Evolutionary conservation across 2,113 vertebrate genomes (phyloP), one percentile per base, ranked within the genome.

Genomic region (Chascanopsetta lugubris): DNA sequence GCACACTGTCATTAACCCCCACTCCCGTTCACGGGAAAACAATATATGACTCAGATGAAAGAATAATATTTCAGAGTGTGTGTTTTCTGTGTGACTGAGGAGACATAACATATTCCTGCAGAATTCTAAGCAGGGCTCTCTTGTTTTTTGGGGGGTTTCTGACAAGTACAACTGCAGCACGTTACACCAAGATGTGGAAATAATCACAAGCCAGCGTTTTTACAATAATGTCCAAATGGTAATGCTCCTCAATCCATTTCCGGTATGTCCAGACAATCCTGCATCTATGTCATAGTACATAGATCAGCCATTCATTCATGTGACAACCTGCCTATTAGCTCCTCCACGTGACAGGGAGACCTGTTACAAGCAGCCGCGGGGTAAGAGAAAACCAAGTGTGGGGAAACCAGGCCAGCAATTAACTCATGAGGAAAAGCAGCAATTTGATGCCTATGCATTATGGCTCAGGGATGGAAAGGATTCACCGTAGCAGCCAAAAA

Each of bases 371-470:
- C n/a, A 8, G 18, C 61, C 75, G 57, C 60, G 22, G 64, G 72
- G 42, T 13, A 20, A 48, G 27, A 62, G 2, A 56, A 30, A 64
- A 69, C 30, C 49, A 75, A 53, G 30, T 12, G 34, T 21, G 15
- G 8, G 40, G 36, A 80, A 73, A 61, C 40, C 25, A 67, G 50
- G 62, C 26, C 26, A 61, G 46, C 46, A 61, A 79, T 76, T 80
- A 67, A 38, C 42, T 45, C 20, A 48, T 54, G 15, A 68, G 51
- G 40, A 53, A 60, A 73, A 74, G 55, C 50, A 51, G 1, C 10
- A 46, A 30, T 62, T 71, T 48, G 30, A 8, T 29, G 17, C n/a
- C n/a, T 32, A 43, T 27, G 24, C 36, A 3, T 21, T 46, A 21
- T 18, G 15, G 38, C 55, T 55, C 20, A 59, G n/a, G 34, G n/a